Base-by-base conservation (phyloP, 64 coral and sea anemone genomes). In the Acropora yongei region DNA sequence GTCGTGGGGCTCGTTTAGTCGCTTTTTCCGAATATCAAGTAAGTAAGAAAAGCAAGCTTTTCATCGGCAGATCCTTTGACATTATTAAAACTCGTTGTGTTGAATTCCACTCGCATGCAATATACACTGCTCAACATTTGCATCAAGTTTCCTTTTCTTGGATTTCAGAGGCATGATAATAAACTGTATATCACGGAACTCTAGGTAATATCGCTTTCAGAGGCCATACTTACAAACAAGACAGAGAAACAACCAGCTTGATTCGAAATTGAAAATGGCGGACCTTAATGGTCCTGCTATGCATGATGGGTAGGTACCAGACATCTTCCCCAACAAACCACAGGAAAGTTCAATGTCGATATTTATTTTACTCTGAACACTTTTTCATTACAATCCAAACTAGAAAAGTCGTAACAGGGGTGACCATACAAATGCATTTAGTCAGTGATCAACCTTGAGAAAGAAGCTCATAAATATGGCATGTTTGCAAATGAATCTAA, bases 41-140 rank as follows among this genome's bases (percentile, higher is more conserved):
- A 90, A 50, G 16, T 80, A 47, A 14, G 41, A 48, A 75, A 90
- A 41, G 30, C 77, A 47, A 80, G 60, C 20, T 46, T 90, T 68
- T 90, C 51, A 3, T 77, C 6, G 44, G 47, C n/a, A 42, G 55
- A 61, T 78, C 50, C 50, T 53, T 53, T 53, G 50, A 53, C 50
- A 53, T 1, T 53, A 53, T 53, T 53, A 53, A 53, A 53, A 53
- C 50, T 53, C 50, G 50, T 53, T 53, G 50, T 53, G 50, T 53
- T 53, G 50, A 53, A 53, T 53, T 53, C 0, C 50, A 53, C 50
- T 53, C 1, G 50, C 50, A 53, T 53, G 50, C 50, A 53, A 53
- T 53, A 53, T 53, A 53, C 50, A 53, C 50, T 8, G 50, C 50
- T 53, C 50, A 53, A 53, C 50, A 53, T 53, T 53, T 53, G 50